phyloP scores from a whole-genome alignment of 2,797 vertebrate species.

The Dicrostonyx torquatus region DNA sequence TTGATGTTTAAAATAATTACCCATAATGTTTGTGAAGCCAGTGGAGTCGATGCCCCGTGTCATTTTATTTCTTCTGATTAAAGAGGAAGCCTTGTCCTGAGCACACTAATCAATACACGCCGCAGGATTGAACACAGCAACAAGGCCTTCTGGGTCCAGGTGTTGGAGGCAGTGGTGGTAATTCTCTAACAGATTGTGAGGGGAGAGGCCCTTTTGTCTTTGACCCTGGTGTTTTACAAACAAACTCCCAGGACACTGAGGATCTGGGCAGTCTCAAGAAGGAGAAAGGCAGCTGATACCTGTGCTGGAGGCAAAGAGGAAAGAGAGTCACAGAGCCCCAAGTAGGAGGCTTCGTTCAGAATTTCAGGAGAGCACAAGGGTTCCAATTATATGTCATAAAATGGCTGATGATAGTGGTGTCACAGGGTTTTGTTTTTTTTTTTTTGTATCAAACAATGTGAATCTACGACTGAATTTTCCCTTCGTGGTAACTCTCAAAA shows the following conservation, averaged over 20 bases:
- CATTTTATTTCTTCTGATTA: slow-evolving; percentile 3
- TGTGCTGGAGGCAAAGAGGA: neutral
- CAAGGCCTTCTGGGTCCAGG: neutral
- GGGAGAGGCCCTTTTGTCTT: neutral
- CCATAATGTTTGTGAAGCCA: neutral
- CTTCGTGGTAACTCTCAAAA: neutral
- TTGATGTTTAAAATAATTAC: slow-evolving; percentile 2
- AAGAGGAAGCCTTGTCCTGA: neutral
- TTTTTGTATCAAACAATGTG: neutral
- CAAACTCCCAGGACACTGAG: neutral
- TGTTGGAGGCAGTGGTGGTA: neutral
- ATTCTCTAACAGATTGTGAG: neutral
- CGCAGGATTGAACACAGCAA: neutral
- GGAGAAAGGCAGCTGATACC: neutral
- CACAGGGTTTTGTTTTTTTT: neutral
- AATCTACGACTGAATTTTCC: neutral
- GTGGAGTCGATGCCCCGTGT: neutral
- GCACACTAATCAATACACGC: neutral
- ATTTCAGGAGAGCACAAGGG: neutral
- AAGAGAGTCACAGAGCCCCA: neutral
- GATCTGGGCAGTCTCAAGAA: neutral
- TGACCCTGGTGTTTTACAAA: neutral
- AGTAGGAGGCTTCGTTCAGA: neutral
- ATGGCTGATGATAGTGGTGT: neutral
- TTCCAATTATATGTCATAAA: neutral